These are phyloP conservation scores for Ypsolopha scabrella DNA, from an alignment of 2,888 invertebrate species.

Conservation along the genomic window DNA sequence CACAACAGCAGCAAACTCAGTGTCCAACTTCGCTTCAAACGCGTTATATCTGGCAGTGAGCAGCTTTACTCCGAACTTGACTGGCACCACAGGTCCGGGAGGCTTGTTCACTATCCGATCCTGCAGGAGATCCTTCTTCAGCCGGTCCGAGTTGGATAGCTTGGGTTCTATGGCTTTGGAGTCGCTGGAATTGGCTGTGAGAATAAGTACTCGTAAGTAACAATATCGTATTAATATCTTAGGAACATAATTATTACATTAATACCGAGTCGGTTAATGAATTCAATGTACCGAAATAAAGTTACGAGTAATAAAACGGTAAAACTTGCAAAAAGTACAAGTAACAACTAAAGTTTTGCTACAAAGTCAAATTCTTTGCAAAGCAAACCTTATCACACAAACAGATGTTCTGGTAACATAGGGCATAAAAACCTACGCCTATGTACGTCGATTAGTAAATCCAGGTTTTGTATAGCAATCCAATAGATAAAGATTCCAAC, in stretches of 20 bases:
- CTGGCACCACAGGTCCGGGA: constrained; percentile 25
- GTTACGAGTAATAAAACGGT: neutral
- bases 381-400: no score
- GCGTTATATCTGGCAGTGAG: constrained; percentile 40
- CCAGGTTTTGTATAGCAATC: no score
- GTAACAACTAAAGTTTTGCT: no score
- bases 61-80: constrained; percentile 32
- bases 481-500: no score
- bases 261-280: neutral
- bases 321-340: neutral
- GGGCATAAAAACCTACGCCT: no score
- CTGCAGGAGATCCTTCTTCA: constrained; percentile 61
- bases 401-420: no score
- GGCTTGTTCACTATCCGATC: constrained; percentile 49
- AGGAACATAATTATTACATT: neutral
- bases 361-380: no score
- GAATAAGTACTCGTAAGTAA: no score
- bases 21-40: constrained; percentile 33
- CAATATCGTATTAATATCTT: no score
- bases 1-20: constrained; percentile 36
- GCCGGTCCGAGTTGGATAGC: constrained; percentile 57
- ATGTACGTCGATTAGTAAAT: no score
- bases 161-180: constrained; percentile 45
- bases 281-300: neutral
- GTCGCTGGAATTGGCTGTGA: constrained; percentile 18